Percentiles rank a stretch among this genome's conserved stretches.
Conservation (phyloP, 2,797 vertebrate genomes). For the Morelia viridis region DNA sequence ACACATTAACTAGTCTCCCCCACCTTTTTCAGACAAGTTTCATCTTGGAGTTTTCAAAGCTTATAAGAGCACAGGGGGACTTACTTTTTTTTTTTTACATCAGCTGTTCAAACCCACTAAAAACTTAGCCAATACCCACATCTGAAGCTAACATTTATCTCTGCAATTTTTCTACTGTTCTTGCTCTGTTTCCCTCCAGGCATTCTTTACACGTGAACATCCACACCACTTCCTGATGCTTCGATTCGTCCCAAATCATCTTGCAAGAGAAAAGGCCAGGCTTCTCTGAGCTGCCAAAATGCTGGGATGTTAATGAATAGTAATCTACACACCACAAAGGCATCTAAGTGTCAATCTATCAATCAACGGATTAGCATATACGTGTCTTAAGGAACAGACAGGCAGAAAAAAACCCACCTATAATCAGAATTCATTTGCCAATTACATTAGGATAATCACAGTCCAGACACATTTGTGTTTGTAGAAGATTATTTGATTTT, state of each 20-base stretch:
- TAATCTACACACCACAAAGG: slow-evolving; percentile 55
- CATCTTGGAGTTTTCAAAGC: neutral
- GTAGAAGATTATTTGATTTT: slow-evolving; percentile 66
- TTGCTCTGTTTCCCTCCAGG: neutral
- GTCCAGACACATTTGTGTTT: slow-evolving; percentile 49
- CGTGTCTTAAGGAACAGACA: slow-evolving; percentile 53
- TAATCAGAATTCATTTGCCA: slow-evolving; percentile 64
- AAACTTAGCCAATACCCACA: neutral
- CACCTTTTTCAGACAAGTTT: neutral
- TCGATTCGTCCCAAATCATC: slow-evolving; percentile 41
- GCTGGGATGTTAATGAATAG: slow-evolving; percentile 49
- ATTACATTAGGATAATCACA: slow-evolving; percentile 64
- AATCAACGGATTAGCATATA: slow-evolving; percentile 35
- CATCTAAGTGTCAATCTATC: slow-evolving; percentile 51
- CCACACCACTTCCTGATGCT: neutral
- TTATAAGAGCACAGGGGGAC: too few relatives aligned
- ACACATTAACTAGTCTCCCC: neutral
- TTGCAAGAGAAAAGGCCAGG: slow-evolving; percentile 23
- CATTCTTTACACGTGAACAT: neutral
- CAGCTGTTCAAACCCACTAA: neutral
- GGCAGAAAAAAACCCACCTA: slow-evolving; percentile 34
- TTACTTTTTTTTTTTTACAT: neutral
- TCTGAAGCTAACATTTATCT: neutral
- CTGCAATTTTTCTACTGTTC: neutral
- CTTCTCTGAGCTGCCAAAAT: slow-evolving; percentile 44